phyloP scores from a whole-genome alignment of 2,888 invertebrate genomes.

The Pharmacophagus antenor region DNA sequence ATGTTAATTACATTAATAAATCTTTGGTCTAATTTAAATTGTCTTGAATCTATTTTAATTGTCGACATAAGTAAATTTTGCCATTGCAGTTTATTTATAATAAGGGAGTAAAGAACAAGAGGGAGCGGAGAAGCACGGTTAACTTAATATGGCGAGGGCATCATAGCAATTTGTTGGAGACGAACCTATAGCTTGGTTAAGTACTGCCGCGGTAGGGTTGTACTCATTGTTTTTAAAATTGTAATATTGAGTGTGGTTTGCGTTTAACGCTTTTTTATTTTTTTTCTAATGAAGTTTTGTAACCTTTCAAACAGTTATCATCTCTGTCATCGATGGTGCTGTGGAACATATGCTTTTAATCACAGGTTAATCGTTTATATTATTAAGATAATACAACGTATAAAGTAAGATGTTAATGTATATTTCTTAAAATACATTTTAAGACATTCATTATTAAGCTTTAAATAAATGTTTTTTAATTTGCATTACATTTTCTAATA shows the following conservation, averaged over 20 bases:
- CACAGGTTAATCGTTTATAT: too few relatives aligned
- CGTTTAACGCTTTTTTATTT: neutral
- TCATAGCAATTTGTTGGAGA: constrained; percentile 78
- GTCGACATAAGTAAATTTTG: constrained; percentile 56
- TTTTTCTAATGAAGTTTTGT: too few relatives aligned
- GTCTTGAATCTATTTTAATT: constrained; percentile 39
- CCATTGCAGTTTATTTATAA: constrained; percentile 55
- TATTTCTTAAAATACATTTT: too few relatives aligned
- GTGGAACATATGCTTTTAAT: too few relatives aligned
- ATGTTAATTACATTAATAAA: constrained; percentile 38
- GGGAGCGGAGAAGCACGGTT: constrained; percentile 51
- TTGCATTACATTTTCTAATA: too few relatives aligned
- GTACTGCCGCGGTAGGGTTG: constrained; percentile 63
- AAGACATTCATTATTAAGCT: too few relatives aligned
- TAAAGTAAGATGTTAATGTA: too few relatives aligned
- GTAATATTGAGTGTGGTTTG: constrained; percentile 39
- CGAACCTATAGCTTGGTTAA: constrained; percentile 64
- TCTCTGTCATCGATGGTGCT: too few relatives aligned
- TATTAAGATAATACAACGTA: too few relatives aligned
- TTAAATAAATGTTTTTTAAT: too few relatives aligned
- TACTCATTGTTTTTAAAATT: constrained; percentile 36
- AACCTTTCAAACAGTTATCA: too few relatives aligned
- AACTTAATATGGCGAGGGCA: constrained; percentile 77
- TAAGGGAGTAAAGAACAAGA: constrained; percentile 44
- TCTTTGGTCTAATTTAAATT: constrained; percentile 41